These are phyloP conservation scores for Batillaria attramentaria DNA, from an alignment of 1,140 invertebrate species.

Conservation along the genomic window DNA sequence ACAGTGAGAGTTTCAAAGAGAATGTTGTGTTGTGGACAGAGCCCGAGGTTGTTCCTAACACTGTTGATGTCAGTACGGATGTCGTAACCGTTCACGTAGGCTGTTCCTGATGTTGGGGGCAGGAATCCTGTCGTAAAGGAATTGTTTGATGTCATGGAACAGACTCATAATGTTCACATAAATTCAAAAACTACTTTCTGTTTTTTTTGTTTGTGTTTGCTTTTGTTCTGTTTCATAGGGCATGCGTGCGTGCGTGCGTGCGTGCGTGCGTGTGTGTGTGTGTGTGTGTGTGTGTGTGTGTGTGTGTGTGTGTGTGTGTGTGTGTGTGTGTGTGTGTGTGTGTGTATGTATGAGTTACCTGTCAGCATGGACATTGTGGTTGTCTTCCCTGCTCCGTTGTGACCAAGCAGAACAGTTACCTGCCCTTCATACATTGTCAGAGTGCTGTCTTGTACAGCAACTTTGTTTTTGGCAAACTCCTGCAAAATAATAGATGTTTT, in stretches of 20 bases:
- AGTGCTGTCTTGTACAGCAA: conserved; percentile 12
- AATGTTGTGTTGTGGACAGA: conserved; percentile 96
- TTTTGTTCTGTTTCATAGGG: too few relatives aligned
- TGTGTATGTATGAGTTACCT: too few relatives aligned
- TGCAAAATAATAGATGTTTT: background rate
- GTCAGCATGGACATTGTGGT: conserved; percentile 80
- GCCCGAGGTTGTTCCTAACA: conserved; percentile 81
- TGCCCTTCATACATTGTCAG: conserved; percentile 70
- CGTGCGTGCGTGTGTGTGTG: too few relatives aligned
- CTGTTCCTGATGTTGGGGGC: conserved; percentile 76
- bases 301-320: too few relatives aligned
- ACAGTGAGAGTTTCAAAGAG: conserved; percentile 92
- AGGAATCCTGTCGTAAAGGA: conserved; percentile 62
- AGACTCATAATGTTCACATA: too few relatives aligned
- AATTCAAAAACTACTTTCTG: too few relatives aligned
- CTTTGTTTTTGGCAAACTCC: background rate
- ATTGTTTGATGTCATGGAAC: too few relatives aligned
- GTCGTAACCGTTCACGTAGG: conserved; percentile 79
- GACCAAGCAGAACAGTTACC: conserved; percentile 73
- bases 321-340: too few relatives aligned
- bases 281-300: too few relatives aligned
- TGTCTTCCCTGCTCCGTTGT: conserved; percentile 82
- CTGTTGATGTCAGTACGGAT: conserved; percentile 72
- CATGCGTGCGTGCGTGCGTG: too few relatives aligned
- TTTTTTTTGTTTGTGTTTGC: too few relatives aligned